Evolutionary conservation across 1,140 invertebrate species (phyloP).

Genomic region (Nymphalis io): DNA sequence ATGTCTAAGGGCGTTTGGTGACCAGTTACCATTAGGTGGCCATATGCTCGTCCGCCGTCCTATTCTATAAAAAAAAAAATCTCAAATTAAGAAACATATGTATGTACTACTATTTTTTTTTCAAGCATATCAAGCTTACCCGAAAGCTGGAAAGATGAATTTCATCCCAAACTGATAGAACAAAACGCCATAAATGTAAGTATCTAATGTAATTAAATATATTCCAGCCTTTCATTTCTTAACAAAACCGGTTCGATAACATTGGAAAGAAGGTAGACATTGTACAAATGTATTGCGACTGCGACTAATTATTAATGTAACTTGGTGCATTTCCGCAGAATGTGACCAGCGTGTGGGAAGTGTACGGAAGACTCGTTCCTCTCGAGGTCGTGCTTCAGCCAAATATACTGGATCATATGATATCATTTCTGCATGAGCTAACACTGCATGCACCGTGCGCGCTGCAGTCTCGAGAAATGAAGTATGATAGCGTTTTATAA

Average conservation of each 20-base stretch:
- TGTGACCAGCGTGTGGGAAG: slow-evolving; percentile 60
- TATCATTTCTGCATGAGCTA: slow-evolving; percentile 41
- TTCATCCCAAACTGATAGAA: slow-evolving; percentile 56
- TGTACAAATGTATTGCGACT: no score
- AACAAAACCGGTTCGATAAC: background rate
- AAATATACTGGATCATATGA: slow-evolving; percentile 44
- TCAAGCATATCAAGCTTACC: slow-evolving; percentile 60
- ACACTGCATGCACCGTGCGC: slow-evolving; percentile 44
- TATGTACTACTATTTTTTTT: background rate
- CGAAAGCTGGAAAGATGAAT: slow-evolving; percentile 61
- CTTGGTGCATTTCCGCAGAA: slow-evolving; percentile 27
- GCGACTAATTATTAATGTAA: no score
- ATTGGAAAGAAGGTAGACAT: no score
- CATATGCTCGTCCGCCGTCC: no score
- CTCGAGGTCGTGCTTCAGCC: slow-evolving; percentile 57
- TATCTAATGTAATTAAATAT: slow-evolving; percentile 16
- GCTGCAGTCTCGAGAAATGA: slow-evolving; percentile 28
- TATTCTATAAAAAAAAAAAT: no score
- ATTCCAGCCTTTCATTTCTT: background rate
- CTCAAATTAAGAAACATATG: background rate
- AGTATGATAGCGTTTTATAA: slow-evolving; percentile 31
- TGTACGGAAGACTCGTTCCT: slow-evolving; percentile 59
- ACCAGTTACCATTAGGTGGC: no score
- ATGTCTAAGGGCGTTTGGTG: no score
- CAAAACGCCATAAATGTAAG: slow-evolving; percentile 46